phyloP scores from a whole-genome alignment of 2,797 vertebrate genomes.

The Syngnathus acus region DNA sequence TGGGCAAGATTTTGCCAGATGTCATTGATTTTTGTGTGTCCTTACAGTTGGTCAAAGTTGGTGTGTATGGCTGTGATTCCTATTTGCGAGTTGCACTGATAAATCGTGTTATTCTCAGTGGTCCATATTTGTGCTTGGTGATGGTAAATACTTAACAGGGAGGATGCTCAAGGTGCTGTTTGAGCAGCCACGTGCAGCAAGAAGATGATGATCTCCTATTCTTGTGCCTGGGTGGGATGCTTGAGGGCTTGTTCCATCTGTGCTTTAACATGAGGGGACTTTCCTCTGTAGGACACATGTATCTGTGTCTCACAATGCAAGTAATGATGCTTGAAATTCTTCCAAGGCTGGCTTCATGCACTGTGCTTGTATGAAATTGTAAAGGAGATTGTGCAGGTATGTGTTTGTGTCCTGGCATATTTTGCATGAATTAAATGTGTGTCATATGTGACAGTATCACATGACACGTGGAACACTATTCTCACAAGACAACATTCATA shows the following conservation, averaged over 20 bases:
- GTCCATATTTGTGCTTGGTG: background rate
- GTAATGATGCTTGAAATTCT: conserved; percentile 19
- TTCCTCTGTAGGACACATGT: background rate
- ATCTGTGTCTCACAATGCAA: conserved; percentile 12
- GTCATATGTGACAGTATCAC: background rate
- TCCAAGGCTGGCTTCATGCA: conserved; percentile 13
- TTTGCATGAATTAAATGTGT: background rate
- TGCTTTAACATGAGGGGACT: background rate
- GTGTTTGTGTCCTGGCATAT: conserved; percentile 5
- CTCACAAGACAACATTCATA: background rate
- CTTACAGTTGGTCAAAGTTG: background rate
- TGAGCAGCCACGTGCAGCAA: background rate
- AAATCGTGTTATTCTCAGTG: background rate
- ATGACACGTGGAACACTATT: background rate
- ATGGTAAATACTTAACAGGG: background rate
- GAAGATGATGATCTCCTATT: background rate
- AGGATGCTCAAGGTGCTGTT: background rate
- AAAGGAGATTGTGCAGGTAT: background rate
- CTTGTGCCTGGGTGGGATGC: background rate
- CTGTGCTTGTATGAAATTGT: conserved; percentile 7
- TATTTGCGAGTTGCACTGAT: background rate
- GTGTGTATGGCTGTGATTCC: background rate
- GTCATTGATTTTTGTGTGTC: background rate
- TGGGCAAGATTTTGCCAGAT: background rate
- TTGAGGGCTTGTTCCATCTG: conserved; percentile 3